A percentile compares a stretch with the other conserved stretches of the same genome.
These are phyloP conservation scores for Stichopus chloronotus DNA, from an alignment of 35 echinoderm and acorn worm species.

Conservation along the genomic window DNA sequence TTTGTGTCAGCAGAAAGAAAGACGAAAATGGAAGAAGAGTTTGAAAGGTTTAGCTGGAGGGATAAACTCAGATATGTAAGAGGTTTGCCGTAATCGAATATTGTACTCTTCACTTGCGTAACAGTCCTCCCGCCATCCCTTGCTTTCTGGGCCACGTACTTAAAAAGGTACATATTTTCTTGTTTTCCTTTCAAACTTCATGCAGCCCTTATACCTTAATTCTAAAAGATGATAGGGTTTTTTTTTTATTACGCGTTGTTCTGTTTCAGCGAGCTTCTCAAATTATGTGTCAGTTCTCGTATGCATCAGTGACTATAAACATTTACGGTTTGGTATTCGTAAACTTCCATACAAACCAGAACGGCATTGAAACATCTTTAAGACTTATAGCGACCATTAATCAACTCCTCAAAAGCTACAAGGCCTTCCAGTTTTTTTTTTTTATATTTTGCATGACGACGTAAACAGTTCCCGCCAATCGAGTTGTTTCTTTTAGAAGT, in stretches of 20 bases:
- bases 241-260: neutral
- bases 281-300: neutral
- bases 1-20: no score
- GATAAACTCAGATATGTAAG: no score
- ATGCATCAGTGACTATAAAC: neutral
- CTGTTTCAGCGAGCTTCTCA: neutral
- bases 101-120: no score
- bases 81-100: no score
- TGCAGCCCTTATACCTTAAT: no score
- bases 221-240: no score
- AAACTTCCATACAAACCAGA: neutral
- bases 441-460: neutral
- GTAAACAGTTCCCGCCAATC: neutral
- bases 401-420: neutral
- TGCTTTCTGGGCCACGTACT: no score
- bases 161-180: no score
- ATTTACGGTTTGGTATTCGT: neutral
- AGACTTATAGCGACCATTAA: neutral
- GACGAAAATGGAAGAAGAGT: no score
- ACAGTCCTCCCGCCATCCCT: no score
- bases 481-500: neutral
- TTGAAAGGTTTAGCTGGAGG: no score
- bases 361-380: neutral
- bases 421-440: neutral
- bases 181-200: no score